Evolutionary conservation across 2,888 invertebrate species (phyloP).

Genomic region (Pseudococcus jackbeardsleyi): DNA sequence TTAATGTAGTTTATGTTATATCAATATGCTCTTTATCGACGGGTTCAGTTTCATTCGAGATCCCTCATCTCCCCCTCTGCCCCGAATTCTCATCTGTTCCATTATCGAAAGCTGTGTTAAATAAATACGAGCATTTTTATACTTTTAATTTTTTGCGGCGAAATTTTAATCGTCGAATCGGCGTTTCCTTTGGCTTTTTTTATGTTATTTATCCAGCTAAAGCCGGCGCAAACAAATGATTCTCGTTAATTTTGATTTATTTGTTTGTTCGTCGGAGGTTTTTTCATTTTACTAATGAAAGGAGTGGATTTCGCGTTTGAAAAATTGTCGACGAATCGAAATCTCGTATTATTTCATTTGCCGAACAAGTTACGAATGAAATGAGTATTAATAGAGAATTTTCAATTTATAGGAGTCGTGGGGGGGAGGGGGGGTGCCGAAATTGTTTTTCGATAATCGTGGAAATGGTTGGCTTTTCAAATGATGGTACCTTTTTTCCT

Average conservation of each 20-base stretch:
- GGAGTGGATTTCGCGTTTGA: background rate
- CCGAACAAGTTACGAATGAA: too few relatives aligned
- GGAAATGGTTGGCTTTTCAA: too few relatives aligned
- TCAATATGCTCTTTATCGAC: slow-evolving; percentile 29
- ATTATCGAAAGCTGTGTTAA: slow-evolving; percentile 17
- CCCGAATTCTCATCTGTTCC: background rate
- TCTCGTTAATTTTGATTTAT: slow-evolving; percentile 43
- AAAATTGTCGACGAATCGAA: background rate
- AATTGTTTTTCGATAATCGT: too few relatives aligned
- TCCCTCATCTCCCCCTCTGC: too few relatives aligned
- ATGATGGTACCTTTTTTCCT: too few relatives aligned
- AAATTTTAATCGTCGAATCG: slow-evolving; percentile 27
- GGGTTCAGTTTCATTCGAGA: background rate
- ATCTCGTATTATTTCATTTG: too few relatives aligned
- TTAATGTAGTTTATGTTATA: slow-evolving; percentile 22
- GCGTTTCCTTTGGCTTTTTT: background rate
- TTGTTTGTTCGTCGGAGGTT: background rate
- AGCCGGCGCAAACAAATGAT: background rate
- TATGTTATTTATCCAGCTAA: background rate
- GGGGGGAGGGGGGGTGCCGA: too few relatives aligned
- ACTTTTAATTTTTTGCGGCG: background rate
- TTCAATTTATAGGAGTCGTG: too few relatives aligned
- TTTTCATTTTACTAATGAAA: background rate
- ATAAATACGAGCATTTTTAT: slow-evolving; percentile 6
- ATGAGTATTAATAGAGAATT: too few relatives aligned